These are phyloP conservation scores for Diglossa brunneiventris DNA, from an alignment of 2,113 vertebrate genomes.

Conservation along the genomic window DNA sequence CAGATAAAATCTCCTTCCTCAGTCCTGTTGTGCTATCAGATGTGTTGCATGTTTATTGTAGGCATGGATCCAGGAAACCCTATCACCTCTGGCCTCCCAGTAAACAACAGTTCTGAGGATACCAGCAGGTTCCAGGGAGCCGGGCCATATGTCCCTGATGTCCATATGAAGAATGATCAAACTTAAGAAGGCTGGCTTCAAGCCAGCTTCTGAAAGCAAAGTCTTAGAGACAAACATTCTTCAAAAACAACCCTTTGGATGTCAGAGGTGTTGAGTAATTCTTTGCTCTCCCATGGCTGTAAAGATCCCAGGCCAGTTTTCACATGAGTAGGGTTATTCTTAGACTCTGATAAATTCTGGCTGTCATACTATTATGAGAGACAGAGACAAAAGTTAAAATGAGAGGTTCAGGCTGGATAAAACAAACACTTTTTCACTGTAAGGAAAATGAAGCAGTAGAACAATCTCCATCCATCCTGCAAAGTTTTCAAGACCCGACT, in stretches of 20 bases:
- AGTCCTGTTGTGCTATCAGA: slow-evolving; percentile 25
- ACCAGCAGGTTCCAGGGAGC: slow-evolving; percentile 5
- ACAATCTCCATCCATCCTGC: background rate
- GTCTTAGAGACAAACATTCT: background rate
- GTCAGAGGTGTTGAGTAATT: slow-evolving; percentile 15
- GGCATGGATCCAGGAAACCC: slow-evolving; percentile 14
- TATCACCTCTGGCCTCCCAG: background rate
- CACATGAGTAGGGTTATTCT: background rate
- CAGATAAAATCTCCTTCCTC: slow-evolving; percentile 27
- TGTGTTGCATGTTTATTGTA: background rate
- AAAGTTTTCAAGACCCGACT: background rate
- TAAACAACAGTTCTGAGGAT: slow-evolving; percentile 5
- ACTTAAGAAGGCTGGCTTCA: background rate
- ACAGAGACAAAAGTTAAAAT: background rate
- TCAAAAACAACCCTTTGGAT: slow-evolving; percentile 1
- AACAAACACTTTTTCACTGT: background rate
- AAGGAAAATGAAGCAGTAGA: background rate
- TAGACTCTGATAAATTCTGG: background rate
- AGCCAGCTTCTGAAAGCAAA: slow-evolving; percentile 39
- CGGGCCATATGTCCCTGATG: slow-evolving; percentile 20
- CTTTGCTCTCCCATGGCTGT: background rate
- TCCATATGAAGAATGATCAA: slow-evolving; percentile 21
- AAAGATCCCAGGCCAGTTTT: background rate
- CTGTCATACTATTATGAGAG: background rate
- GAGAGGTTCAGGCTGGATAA: background rate